A percentile compares a stretch with the other conserved stretches of the same genome.
phyloP scores from a whole-genome alignment of 2,797 vertebrate genomes.

The Prionace glauca region DNA sequence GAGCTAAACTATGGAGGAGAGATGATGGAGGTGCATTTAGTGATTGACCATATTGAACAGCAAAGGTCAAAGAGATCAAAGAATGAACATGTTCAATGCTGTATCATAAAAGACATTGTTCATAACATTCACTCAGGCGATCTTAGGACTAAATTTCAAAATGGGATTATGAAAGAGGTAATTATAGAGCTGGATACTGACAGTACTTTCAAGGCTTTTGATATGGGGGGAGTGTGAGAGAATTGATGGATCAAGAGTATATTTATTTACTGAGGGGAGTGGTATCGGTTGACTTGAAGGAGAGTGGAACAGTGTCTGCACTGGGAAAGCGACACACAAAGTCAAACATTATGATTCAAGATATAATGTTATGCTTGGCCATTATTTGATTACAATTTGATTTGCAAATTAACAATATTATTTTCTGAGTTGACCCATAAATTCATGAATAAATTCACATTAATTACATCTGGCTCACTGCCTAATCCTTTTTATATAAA shows the following conservation, averaged over 20 bases:
- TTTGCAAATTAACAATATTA: conserved; percentile 24
- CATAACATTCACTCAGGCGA: not conserved
- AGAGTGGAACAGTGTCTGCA: not conserved
- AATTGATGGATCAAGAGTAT: not conserved
- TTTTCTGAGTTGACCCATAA: not conserved
- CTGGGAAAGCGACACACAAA: not conserved
- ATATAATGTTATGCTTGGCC: not conserved
- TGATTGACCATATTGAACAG: not conserved
- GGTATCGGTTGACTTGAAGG: not conserved
- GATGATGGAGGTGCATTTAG: not conserved
- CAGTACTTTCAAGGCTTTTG: not conserved
- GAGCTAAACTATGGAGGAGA: not conserved
- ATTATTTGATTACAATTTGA: conserved; percentile 27
- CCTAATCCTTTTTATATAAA: not conserved
- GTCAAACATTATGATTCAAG: conserved; percentile 18
- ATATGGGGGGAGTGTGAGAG: not conserved
- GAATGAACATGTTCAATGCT: not conserved
- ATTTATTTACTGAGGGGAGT: too few species aligned
- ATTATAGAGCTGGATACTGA: not conserved
- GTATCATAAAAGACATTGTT: not conserved
- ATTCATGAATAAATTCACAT: conserved; percentile 5
- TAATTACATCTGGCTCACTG: not conserved
- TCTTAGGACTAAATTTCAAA: not conserved
- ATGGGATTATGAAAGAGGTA: not conserved
- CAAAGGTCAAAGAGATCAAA: not conserved